Conservation (phyloP, 2,113 vertebrate species). For the Tapirus terrestris region DNA sequence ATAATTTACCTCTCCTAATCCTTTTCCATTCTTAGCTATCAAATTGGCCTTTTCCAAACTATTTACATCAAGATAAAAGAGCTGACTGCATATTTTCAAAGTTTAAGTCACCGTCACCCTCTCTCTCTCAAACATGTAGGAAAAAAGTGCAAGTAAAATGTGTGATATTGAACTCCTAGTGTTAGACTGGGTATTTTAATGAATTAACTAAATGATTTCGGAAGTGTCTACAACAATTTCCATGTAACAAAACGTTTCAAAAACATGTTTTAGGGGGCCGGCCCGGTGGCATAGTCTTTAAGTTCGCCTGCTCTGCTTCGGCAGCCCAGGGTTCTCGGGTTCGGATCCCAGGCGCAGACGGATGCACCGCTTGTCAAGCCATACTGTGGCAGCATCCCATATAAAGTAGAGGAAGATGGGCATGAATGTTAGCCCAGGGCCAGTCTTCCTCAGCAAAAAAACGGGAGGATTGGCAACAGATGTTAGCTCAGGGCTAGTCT, state of each 20-base stretch:
- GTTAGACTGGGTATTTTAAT: neutral
- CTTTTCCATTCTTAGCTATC: conserved; percentile 41
- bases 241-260: neutral
- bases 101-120: neutral
- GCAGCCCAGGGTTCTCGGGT: too few species aligned
- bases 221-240: neutral
- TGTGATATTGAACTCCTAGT: neutral
- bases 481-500: too few species aligned
- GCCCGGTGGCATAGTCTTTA: too few species aligned
- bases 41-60: conserved; percentile 50
- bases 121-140: neutral
- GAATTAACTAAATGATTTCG: neutral
- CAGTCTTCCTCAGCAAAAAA: too few species aligned
- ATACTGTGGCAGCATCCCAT: too few species aligned
- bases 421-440: too few species aligned
- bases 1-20: conserved; percentile 56
- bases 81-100: conserved; percentile 39
- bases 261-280: neutral
- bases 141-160: neutral
- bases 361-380: too few species aligned
- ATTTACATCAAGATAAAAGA: conserved; percentile 47
- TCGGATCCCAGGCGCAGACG: too few species aligned
- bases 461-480: too few species aligned
- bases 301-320: too few species aligned
- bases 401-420: too few species aligned